Evolutionary conservation across 2,888 invertebrate species (phyloP).

Genomic region (Salpingus planirostris): DNA sequence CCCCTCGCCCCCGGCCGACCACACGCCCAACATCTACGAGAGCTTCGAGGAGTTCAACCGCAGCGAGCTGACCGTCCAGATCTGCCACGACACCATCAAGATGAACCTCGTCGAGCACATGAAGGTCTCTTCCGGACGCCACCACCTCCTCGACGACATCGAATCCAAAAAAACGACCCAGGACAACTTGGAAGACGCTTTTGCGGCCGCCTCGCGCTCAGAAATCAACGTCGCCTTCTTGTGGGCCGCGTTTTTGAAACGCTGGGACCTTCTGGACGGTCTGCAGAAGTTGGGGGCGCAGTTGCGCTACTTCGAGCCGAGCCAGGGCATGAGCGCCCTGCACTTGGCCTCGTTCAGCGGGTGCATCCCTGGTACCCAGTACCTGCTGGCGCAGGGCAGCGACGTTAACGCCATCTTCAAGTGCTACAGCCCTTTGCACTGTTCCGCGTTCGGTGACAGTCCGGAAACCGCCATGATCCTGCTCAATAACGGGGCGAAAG

Average conservation of each 20-base stretch:
- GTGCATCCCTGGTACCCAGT: conserved; percentile 60
- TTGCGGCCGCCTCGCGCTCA: conserved; percentile 49
- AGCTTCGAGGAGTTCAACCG: conserved; percentile 62
- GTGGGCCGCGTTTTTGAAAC: conserved; percentile 66
- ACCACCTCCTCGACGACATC: conserved; percentile 62
- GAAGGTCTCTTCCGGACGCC: conserved; percentile 56
- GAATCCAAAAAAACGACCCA: conserved; percentile 57
- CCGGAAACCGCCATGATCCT: conserved; percentile 69
- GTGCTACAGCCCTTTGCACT: conserved; percentile 76
- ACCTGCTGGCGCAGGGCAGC: conserved; percentile 57
- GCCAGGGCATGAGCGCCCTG: conserved; percentile 62
- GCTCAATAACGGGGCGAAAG: conserved; percentile 60
- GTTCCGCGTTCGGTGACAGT: conserved; percentile 83
- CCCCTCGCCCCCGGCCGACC: conserved; percentile 71
- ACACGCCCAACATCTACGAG: conserved; percentile 73
- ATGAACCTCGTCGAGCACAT: conserved; percentile 68
- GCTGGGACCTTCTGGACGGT: conserved; percentile 55
- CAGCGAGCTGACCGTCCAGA: conserved; percentile 59
- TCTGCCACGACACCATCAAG: conserved; percentile 64
- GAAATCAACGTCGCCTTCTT: conserved; percentile 65
- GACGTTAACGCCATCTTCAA: conserved; percentile 62
- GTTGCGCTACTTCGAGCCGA: conserved; percentile 59
- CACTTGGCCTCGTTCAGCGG: conserved; percentile 74
- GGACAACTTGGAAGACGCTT: conserved; percentile 47
- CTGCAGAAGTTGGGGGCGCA: conserved; percentile 61